Evolutionary conservation across 2,113 vertebrate genomes (phyloP), one percentile per base, ranked within the genome.

Genomic region (Todiramphus saurophagus): DNA sequence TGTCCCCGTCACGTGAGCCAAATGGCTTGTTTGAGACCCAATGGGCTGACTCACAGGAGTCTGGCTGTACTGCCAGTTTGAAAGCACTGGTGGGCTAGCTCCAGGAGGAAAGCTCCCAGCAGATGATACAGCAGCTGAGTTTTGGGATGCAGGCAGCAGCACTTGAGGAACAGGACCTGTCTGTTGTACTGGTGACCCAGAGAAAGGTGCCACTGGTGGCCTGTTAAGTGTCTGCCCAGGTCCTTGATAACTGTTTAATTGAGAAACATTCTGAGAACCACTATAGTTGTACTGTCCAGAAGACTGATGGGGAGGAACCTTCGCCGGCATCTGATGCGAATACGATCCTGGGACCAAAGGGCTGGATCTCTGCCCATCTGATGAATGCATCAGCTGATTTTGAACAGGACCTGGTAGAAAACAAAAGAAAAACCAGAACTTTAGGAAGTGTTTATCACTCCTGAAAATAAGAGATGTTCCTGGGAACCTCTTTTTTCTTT

Each of bases 321-420:
- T 99, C 30, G 96, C 97, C 10, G 97, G 98, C 55, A 95, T 90
- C 79, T 98, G 98, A 87, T 97, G 98, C 16, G 97, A 55, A 64
- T 98, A 98, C 2, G 95, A 94, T 77, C 98, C 98, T 93, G 98
- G 98, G 79, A 95, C 97, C 15, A 85, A 95, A 94, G 98, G 97
- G 93, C 95, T 97, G 44, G 98, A 98, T 87, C 93, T 98, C 91
- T 98, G 98, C 59, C 98, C 98, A 60, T 89, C 96, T 37, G 97
- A 88, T 39, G 98, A 96, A 96, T 98, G 98, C 92, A 99, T 87
- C 84, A 98, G 86, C 60, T 98, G 97, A 95, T 98, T 99, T 78
- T 98, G 99, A 56, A 99, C 98, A 77, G 99, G 99, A 98, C 99
- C 99, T 99, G 79, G 33, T 96, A 96, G 39, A 55, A 37, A 68